Conservation (phyloP, 1,140 invertebrate genomes). For the Zophobas atratus region DNA sequence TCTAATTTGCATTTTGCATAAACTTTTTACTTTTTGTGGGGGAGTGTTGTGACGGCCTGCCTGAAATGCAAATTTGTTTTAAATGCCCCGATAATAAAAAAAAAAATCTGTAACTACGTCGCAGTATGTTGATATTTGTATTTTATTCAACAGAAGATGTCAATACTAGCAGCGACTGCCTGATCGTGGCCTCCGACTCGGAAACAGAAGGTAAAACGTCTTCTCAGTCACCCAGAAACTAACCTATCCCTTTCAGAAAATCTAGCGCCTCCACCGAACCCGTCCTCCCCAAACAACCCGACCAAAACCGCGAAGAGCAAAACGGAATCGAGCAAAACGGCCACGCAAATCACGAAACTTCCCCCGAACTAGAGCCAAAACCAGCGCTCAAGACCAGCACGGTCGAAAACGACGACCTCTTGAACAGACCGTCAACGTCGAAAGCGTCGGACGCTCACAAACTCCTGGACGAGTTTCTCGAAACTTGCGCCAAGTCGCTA, state of each 20-base stretch:
- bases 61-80: too few relatives aligned
- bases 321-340: too few relatives aligned
- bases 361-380: not conserved
- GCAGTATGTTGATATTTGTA: too few relatives aligned
- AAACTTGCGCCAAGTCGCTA: conserved; percentile 12
- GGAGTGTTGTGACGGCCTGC: too few relatives aligned
- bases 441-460: conserved; percentile 1
- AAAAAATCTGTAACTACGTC: too few relatives aligned
- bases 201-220: not conserved
- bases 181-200: conserved; percentile 3
- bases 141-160: not conserved
- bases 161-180: not conserved
- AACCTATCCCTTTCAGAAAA: too few relatives aligned
- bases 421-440: conserved; percentile 23
- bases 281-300: not conserved
- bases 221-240: not conserved
- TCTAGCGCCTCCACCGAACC: not conserved
- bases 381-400: too few relatives aligned
- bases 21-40: too few relatives aligned
- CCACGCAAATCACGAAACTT: not conserved
- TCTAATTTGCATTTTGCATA: too few relatives aligned
- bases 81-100: too few relatives aligned
- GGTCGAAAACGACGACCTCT: not conserved
- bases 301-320: not conserved
- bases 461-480: conserved; percentile 16